Evolutionary conservation across 2,888 invertebrate genomes (phyloP).

Genomic region (Leucania comma): DNA sequence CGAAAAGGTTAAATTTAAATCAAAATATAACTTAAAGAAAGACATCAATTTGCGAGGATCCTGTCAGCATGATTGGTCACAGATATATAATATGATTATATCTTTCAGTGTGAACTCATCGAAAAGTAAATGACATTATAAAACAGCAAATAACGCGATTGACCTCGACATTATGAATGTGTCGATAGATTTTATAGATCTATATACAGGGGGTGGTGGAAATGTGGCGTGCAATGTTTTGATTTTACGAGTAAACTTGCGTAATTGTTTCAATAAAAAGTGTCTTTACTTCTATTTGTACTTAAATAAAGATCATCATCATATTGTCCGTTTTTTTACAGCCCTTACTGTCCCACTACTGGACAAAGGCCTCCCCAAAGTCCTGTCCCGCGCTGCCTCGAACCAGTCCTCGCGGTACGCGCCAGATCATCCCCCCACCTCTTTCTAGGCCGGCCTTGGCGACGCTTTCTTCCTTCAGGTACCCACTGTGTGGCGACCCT

Average conservation of each 20-base stretch:
- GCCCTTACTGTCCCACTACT: too few relatives aligned
- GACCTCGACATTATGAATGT: slow-evolving; percentile 64
- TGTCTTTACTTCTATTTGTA: neutral
- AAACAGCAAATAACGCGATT: slow-evolving; percentile 54
- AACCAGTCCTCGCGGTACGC: too few relatives aligned
- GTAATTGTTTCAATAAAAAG: neutral
- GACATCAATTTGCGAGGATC: slow-evolving; percentile 32
- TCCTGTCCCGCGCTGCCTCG: too few relatives aligned
- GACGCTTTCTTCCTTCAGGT: too few relatives aligned
- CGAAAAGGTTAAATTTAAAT: slow-evolving; percentile 26
- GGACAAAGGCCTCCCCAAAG: too few relatives aligned
- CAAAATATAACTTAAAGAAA: slow-evolving; percentile 30
- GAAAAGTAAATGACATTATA: slow-evolving; percentile 57
- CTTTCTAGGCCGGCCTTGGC: too few relatives aligned
- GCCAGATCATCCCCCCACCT: too few relatives aligned
- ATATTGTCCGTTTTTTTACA: too few relatives aligned
- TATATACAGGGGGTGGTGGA: slow-evolving; percentile 39
- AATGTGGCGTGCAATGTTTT: neutral
- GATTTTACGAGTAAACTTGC: too few relatives aligned
- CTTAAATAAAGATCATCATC: too few relatives aligned
- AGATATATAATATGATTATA: slow-evolving; percentile 11
- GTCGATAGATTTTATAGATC: slow-evolving; percentile 30
- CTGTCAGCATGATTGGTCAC: slow-evolving; percentile 51
- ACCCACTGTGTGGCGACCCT: too few relatives aligned
- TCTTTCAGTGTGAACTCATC: slow-evolving; percentile 40